Evolutionary conservation across 2,797 vertebrate genomes (phyloP).

Genomic region (Danio tinwini): DNA sequence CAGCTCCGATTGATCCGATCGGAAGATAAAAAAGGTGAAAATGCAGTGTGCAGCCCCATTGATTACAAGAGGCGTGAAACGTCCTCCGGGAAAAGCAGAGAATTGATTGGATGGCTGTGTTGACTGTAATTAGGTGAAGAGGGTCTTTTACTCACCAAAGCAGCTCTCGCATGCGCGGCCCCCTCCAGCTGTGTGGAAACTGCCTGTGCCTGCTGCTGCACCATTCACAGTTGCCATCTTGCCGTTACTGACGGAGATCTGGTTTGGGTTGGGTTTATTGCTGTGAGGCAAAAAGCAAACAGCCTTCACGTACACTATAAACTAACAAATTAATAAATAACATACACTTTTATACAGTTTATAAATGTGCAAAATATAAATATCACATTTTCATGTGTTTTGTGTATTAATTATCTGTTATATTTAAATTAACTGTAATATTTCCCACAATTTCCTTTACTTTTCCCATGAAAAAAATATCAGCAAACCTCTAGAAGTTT

Average conservation of each 20-base stretch:
- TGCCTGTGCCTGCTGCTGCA: slow-evolving; percentile 81
- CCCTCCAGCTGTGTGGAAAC: slow-evolving; percentile 84
- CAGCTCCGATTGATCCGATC: slow-evolving; percentile 55
- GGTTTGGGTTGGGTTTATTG: slow-evolving; percentile 98
- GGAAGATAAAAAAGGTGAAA: slow-evolving; percentile 28
- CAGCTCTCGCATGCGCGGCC: slow-evolving; percentile 96
- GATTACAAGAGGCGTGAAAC: slow-evolving; percentile 20
- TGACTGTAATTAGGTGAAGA: slow-evolving; percentile 45
- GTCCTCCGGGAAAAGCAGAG: background rate
- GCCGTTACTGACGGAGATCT: slow-evolving; percentile 91
- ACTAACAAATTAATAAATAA: too few relatives aligned
- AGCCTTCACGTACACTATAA: background rate
- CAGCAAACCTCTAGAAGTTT: too few relatives aligned
- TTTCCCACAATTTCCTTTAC: too few relatives aligned
- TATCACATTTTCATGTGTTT: too few relatives aligned
- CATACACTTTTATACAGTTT: too few relatives aligned
- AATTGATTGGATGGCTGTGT: slow-evolving; percentile 38
- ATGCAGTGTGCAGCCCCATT: slow-evolving; percentile 33
- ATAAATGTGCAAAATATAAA: too few relatives aligned
- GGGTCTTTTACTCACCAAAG: slow-evolving; percentile 85
- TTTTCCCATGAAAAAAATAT: too few relatives aligned
- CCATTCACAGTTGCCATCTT: slow-evolving; percentile 93
- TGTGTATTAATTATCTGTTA: too few relatives aligned
- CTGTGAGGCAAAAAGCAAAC: slow-evolving; percentile 71
- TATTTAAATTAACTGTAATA: too few relatives aligned